Evolutionary conservation across 2,797 vertebrate species (phyloP).

Genomic region (Peromyscus eremicus): DNA sequence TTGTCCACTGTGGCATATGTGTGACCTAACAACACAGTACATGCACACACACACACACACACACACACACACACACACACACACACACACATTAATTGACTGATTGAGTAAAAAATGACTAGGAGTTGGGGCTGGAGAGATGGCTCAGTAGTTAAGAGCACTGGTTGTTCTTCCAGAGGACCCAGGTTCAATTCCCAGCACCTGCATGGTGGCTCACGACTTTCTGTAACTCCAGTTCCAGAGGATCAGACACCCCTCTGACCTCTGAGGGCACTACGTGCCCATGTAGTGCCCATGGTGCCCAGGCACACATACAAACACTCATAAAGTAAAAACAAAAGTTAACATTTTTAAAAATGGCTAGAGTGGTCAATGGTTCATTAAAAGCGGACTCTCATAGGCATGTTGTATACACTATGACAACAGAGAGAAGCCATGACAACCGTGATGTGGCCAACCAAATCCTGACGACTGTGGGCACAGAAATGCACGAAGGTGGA

Average conservation of each 20-base stretch:
- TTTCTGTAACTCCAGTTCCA: background rate
- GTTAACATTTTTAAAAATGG: slow-evolving; percentile 3
- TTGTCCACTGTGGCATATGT: background rate
- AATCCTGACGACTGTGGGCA: slow-evolving; percentile 13
- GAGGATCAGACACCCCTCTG: background rate
- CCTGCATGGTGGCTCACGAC: background rate
- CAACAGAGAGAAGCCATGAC: background rate
- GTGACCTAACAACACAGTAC: too few relatives aligned
- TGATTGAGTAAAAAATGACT: background rate
- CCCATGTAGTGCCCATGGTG: too few relatives aligned
- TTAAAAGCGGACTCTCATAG: slow-evolving; percentile 39
- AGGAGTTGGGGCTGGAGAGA: background rate
- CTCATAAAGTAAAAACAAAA: slow-evolving; percentile 9
- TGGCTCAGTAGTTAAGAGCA: background rate
- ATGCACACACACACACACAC: background rate
- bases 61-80: too few relatives aligned
- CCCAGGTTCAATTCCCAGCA: too few relatives aligned
- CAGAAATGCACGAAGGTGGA: background rate
- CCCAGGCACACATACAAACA: background rate
- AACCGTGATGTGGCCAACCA: slow-evolving; percentile 1
- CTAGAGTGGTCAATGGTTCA: slow-evolving; percentile 26
- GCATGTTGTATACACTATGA: slow-evolving; percentile 26
- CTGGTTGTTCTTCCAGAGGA: background rate
- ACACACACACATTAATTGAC: background rate
- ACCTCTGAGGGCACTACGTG: background rate